Evolutionary conservation across 2,888 invertebrate species (phyloP).

Genomic region (Lucinisca nassula): DNA sequence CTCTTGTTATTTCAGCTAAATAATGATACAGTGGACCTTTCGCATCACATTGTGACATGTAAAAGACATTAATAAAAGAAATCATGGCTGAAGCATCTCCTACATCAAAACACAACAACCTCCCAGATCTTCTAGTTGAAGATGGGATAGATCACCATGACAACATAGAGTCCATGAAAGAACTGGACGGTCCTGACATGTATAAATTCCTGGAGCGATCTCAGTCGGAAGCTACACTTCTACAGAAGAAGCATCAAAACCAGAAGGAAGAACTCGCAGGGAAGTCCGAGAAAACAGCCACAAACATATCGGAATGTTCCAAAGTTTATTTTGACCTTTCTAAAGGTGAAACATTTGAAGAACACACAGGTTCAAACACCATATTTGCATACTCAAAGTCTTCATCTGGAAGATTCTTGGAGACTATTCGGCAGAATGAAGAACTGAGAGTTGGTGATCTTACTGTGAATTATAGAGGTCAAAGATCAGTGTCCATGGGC

Average conservation of each 20-base stretch:
- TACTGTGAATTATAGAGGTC: constrained; percentile 68
- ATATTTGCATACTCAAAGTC: constrained; percentile 67
- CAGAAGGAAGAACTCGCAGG: constrained; percentile 31
- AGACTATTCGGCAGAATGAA: constrained; percentile 86
- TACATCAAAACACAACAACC: background rate
- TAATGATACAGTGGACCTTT: too few species aligned
- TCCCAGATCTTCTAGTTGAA: background rate
- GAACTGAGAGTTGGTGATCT: constrained; percentile 77
- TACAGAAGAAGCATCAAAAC: constrained; percentile 56
- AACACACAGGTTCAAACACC: constrained; percentile 63
- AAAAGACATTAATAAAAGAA: background rate
- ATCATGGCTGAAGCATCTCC: background rate
- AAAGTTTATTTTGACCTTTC: constrained; percentile 87
- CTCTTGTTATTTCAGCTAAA: too few species aligned
- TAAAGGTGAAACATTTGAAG: constrained; percentile 75
- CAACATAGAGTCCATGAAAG: background rate
- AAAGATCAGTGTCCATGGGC: constrained; percentile 70
- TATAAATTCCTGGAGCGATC: constrained; percentile 85
- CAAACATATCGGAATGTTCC: constrained; percentile 85
- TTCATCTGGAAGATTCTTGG: constrained; percentile 77
- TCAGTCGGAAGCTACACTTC: constrained; percentile 84
- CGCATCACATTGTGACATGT: too few species aligned
- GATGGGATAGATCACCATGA: background rate
- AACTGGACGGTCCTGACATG: background rate
- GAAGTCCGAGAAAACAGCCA: constrained; percentile 38